Base-by-base conservation (phyloP, 2,113 vertebrate genomes). In the Hippocampus mohnikei region DNA sequence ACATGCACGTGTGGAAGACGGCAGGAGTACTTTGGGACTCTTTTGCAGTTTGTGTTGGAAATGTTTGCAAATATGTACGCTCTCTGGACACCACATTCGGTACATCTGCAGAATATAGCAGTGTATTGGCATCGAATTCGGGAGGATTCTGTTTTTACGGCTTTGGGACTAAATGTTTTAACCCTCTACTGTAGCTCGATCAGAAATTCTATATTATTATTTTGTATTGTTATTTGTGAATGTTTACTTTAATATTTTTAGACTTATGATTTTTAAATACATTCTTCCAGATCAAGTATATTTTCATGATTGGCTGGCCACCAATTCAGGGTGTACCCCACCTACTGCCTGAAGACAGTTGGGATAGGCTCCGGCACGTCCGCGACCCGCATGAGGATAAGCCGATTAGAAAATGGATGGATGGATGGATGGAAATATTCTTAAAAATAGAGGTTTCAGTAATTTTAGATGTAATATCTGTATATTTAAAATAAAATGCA, bases 21-120 rank as follows among this genome's bases (percentile, higher is more conserved):
- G 55, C 33, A 66, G 58, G 25, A 55, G 59, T 52, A 12, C 40
- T 42, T 20, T 9, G 8, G 66, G 20, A 50, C 37, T 69, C 27
- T 8, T 60, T 48, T 40, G 61, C 75, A 66, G 73, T 67, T 82
- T 71, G 60, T 46, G 74, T 73, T 75, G 74, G 74, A 66, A 25
- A 68, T 6, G 23, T 27, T 27, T 60, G 27, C 25, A 60, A 33
- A 60, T 60, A 60, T 29, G 16, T 29, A 60, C 2, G 9, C 9
- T n/a, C 21, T 42, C 5, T 42, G 61, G 10, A n/a, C 12, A 63
- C 21, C 42, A 42, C 11, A 42, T 42, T 18, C 23, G 41, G 42
- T 44, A 23, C 41, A 65, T 27, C 42, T 66, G 25, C 25, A 29
- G 2, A 27, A 18, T 50, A 3, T 9, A 13, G n/a, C 7, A 25